phyloP scores from a whole-genome alignment of 2,113 vertebrate genomes.

The Dascyllus trimaculatus region DNA sequence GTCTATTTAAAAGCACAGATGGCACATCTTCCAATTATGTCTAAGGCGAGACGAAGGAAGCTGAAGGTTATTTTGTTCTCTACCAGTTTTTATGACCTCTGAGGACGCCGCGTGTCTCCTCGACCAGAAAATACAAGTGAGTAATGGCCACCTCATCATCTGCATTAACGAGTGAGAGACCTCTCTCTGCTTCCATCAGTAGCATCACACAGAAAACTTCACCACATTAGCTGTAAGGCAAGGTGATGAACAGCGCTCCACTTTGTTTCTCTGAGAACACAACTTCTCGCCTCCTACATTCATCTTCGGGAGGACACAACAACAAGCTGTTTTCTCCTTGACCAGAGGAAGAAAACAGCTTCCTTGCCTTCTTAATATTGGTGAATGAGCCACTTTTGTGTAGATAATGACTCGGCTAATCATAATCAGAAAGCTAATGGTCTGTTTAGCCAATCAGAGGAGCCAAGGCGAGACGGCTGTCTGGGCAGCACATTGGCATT shows the following conservation, averaged over 20 bases:
- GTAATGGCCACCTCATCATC: slow-evolving; percentile 62
- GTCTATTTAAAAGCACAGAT: slow-evolving; percentile 71
- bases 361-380: slow-evolving; percentile 68
- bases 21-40: slow-evolving; percentile 69
- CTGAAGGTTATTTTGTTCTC: slow-evolving; percentile 71
- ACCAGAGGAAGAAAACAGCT: slow-evolving; percentile 57
- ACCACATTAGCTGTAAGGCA: slow-evolving; percentile 41
- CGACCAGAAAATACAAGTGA: slow-evolving; percentile 57
- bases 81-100: slow-evolving; percentile 61
- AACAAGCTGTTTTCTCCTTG: slow-evolving; percentile 52
- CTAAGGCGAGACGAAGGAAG: slow-evolving; percentile 39
- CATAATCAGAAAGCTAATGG: slow-evolving; percentile 82
- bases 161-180: slow-evolving; percentile 50
- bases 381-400: slow-evolving; percentile 78
- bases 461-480: slow-evolving; percentile 65
- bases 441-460: slow-evolving; percentile 81
- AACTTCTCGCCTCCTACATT: slow-evolving; percentile 43
- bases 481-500: slow-evolving; percentile 75
- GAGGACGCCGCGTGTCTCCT: slow-evolving; percentile 45
- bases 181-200: slow-evolving; percentile 48
- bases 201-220: slow-evolving; percentile 34
- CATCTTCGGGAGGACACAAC: slow-evolving; percentile 37
- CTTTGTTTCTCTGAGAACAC: slow-evolving; percentile 56
- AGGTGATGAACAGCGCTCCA: slow-evolving; percentile 51
- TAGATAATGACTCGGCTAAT: slow-evolving; percentile 83